These are phyloP conservation scores for Tylochromis polylepis DNA, from an alignment of 2,113 vertebrate species.

Conservation along the genomic window DNA sequence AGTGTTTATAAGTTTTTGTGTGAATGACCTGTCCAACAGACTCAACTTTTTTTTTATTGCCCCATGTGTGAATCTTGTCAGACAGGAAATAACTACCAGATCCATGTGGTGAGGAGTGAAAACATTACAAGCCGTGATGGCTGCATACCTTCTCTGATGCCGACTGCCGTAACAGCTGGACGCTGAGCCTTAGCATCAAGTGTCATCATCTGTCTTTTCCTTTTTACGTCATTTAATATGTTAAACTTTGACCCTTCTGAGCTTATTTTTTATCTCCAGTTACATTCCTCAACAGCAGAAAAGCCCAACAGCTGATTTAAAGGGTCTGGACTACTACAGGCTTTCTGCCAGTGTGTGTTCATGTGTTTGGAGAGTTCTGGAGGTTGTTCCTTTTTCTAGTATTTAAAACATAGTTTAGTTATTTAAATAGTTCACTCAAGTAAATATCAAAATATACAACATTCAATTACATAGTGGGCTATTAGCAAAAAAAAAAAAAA, in stretches of 20 bases:
- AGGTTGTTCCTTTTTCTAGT: neutral
- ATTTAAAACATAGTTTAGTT: neutral
- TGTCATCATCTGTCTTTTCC: slow-evolving; percentile 29
- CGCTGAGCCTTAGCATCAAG: neutral
- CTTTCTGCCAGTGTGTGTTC: neutral
- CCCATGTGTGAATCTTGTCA: slow-evolving; percentile 7
- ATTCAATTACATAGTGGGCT: accelerated
- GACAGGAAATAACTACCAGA: slow-evolving; percentile 34
- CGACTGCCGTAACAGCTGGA: slow-evolving; percentile 14
- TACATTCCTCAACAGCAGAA: neutral
- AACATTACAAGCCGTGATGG: slow-evolving; percentile 47
- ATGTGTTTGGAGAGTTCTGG: neutral
- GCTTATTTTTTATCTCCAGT: neutral
- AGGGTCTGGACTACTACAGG: neutral
- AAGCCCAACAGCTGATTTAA: neutral
- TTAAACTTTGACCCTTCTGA: neutral
- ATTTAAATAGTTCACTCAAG: neutral
- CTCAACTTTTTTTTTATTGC: neutral
- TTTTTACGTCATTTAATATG: slow-evolving; percentile 10
- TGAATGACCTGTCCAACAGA: neutral
- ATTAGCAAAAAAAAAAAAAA: accelerated
- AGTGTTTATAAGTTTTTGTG: neutral
- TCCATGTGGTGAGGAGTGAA: slow-evolving; percentile 31
- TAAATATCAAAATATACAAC: neutral
- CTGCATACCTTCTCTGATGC: slow-evolving; percentile 12